Evolutionary conservation across 2,888 invertebrate species (phyloP), one percentile per base, ranked within the genome.

Genomic region (Hypolimnas misippus): DNA sequence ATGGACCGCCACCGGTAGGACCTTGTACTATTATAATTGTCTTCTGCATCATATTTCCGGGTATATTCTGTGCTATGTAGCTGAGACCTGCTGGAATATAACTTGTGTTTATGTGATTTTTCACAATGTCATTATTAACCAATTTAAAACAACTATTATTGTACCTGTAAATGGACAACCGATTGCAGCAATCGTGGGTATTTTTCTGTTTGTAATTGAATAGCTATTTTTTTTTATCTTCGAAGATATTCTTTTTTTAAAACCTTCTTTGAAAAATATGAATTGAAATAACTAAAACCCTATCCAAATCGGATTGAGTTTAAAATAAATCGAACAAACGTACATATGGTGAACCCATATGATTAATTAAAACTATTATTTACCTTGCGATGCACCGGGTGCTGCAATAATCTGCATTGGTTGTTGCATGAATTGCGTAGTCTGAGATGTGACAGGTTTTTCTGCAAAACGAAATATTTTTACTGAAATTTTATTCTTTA

Each of bases 1-100:
- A 83, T 0, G 92, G 92, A 5, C 91, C 92, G 0, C 89, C 89
- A 0, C 89, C 90, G 0, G 88, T 83, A 0, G 51, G 57, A 2
- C 92, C 92, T 68, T 92, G 92, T 0, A 92, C 91, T 57, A 92
- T 92, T 19, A 92, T 92, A 10, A 92, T 92, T 0, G 92, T 92
- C 66, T 92, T 92, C 74, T 91, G 92, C 91, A 92, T 89, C 86
- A 92, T 90, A 65, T 89, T 90, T 2, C 90, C 87, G 0, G 87
- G 87, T 52, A 92, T 73, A 62, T 89, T 91, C 67, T 88, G 88
- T 0, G 91, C 76, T 50, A 92, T 82, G 68, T 92, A 92, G 62
- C 91, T 86, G 17, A 92, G 74, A 12, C 90, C 86, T 51, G 86
- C 86, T 87, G 71, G 70, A 62, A 63, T 14, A 46, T 42, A 38